phyloP scores from a whole-genome alignment of 2,113 vertebrate species.

The Indicator indicator region DNA sequence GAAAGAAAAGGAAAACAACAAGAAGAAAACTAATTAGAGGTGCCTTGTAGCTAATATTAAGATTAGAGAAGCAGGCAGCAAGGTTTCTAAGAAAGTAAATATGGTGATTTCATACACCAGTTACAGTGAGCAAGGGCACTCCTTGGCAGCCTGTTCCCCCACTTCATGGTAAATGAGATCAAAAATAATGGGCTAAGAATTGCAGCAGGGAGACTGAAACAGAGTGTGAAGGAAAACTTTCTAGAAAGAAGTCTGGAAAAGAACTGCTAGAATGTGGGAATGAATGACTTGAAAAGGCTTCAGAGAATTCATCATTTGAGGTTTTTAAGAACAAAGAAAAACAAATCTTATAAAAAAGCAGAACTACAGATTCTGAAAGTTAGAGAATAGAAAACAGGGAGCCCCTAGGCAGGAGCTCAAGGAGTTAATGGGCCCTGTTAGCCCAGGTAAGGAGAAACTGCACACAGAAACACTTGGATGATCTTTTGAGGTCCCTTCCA shows the following conservation, averaged over 20 bases:
- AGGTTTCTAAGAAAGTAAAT: not conserved
- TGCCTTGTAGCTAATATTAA: not conserved
- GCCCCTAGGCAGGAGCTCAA: not conserved
- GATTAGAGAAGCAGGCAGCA: not conserved
- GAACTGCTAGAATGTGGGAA: not conserved
- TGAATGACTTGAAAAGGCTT: not conserved
- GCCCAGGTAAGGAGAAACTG: not conserved
- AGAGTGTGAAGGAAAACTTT: not conserved
- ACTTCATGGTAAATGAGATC: not conserved
- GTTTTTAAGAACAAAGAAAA: not conserved
- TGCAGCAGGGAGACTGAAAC: not conserved
- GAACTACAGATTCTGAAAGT: not conserved
- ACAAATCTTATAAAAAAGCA: not conserved
- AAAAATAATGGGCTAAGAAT: not conserved
- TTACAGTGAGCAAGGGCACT: not conserved
- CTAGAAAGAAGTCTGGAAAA: not conserved
- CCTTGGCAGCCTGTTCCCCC: not conserved
- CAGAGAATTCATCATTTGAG: not conserved
- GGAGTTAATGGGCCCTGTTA: not conserved
- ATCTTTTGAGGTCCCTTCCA: too few relatives aligned
- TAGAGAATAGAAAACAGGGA: not conserved
- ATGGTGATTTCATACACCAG: not conserved
- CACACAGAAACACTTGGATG: not conserved
- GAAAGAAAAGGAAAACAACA: conserved; percentile 40
- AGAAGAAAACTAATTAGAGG: not conserved